phyloP scores from a whole-genome alignment of 2,797 vertebrate genomes.

The Onychomys arenicola region DNA sequence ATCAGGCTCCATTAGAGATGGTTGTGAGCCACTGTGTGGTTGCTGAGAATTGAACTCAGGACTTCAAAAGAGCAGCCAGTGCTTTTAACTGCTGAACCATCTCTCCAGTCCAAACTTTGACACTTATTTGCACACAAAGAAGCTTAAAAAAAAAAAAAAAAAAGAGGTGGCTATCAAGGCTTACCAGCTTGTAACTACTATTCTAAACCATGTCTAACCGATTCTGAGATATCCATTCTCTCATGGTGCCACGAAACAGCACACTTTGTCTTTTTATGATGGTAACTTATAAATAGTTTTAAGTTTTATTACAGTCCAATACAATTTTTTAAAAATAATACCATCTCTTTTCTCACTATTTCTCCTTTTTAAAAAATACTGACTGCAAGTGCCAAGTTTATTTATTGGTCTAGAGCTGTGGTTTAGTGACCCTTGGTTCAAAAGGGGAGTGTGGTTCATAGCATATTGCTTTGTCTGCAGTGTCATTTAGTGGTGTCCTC shows the following conservation, averaged over 20 bases:
- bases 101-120: background rate
- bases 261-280: conserved; percentile 28
- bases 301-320: background rate
- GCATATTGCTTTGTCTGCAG: background rate
- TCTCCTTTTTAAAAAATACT: conserved; percentile 47
- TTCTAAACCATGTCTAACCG: conserved; percentile 51
- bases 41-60: background rate
- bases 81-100: background rate
- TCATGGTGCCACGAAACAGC: background rate
- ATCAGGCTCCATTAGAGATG: background rate
- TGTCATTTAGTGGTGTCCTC: background rate
- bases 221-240: conserved; percentile 21
- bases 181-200: background rate
- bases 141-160: conserved; percentile 38
- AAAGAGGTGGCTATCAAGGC: background rate
- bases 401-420: background rate
- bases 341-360: background rate
- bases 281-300: conserved; percentile 43
- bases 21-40: background rate
- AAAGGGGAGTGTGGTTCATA: background rate
- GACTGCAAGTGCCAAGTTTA: conserved; percentile 13
- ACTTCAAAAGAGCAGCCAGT: background rate
- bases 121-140: conserved; percentile 1
- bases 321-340: conserved; percentile 19
- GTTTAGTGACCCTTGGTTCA: background rate